A percentile compares a stretch with the other conserved stretches of the same genome.
These are phyloP conservation scores for Pomatostomus ruficeps DNA, from an alignment of 2,113 vertebrate species.

Conservation along the genomic window DNA sequence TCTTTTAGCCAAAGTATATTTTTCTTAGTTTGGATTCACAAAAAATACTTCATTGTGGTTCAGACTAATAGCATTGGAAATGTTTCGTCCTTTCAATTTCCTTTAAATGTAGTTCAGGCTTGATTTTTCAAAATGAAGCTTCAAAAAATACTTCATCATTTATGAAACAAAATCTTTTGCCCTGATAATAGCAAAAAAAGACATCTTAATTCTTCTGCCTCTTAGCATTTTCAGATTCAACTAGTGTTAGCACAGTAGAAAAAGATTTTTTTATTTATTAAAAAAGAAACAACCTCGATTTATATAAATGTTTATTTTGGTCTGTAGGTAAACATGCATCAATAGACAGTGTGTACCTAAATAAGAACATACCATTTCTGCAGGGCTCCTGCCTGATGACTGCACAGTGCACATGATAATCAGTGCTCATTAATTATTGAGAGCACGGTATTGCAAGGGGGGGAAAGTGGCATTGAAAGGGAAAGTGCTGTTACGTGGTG, in stretches of 20 bases:
- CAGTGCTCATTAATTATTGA: not conserved
- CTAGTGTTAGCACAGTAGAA: not conserved
- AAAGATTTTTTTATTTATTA: not conserved
- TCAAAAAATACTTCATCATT: not conserved
- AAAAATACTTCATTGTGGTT: not conserved
- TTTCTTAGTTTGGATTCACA: not conserved
- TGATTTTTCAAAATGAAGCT: not conserved
- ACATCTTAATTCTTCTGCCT: not conserved
- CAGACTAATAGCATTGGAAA: not conserved
- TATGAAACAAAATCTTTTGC: not conserved
- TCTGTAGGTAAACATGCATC: not conserved
- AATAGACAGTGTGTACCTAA: not conserved
- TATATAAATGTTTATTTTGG: not conserved
- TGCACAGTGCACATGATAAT: not conserved
- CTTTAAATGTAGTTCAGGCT: not conserved
- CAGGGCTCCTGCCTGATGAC: not conserved
- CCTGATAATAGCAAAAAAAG: not conserved
- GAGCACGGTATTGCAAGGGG: not conserved
- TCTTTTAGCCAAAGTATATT: not conserved
- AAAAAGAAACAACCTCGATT: not conserved
- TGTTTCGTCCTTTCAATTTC: not conserved
- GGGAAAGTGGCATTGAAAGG: not conserved
- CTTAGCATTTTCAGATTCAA: not conserved
- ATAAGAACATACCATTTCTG: not conserved
- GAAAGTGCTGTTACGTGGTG: rapidly evolving